These are phyloP conservation scores for Hozukius guyotensis DNA, from an alignment of 2,797 vertebrate genomes.

Conservation along the genomic window DNA sequence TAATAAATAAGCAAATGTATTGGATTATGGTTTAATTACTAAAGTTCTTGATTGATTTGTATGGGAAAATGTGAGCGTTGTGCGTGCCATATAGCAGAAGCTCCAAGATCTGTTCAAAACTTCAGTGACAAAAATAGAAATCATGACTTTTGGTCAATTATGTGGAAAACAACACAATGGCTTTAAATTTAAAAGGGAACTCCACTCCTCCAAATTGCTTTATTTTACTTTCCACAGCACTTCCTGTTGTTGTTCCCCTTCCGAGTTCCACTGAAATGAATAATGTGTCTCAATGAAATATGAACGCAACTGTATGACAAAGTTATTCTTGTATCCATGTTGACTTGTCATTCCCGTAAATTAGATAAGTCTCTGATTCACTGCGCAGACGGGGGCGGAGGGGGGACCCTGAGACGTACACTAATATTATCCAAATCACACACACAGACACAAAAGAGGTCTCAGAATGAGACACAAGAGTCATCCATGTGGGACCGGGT, in stretches of 20 bases:
- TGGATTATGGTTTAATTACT: constrained; percentile 74
- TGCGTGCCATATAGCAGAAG: background rate
- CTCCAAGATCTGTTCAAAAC: background rate
- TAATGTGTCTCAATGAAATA: constrained; percentile 32
- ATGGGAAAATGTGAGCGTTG: constrained; percentile 35
- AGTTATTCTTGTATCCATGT: constrained; percentile 31
- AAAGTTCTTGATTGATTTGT: constrained; percentile 67
- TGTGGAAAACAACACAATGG: background rate
- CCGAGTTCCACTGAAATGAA: constrained; percentile 19
- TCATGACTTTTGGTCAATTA: background rate
- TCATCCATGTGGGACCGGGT: constrained; percentile 41
- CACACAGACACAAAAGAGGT: constrained; percentile 28
- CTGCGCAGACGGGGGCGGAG: background rate
- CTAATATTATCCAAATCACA: constrained; percentile 32
- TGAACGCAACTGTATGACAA: constrained; percentile 34
- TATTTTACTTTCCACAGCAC: background rate
- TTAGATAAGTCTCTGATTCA: constrained; percentile 45
- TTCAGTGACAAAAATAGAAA: background rate
- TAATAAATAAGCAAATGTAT: constrained; percentile 80
- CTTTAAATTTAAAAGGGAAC: background rate
- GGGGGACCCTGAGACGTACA: constrained; percentile 1
- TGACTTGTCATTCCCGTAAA: constrained; percentile 50
- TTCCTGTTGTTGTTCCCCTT: background rate
- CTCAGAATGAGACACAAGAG: constrained; percentile 17
- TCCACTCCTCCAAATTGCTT: background rate